phyloP scores from a whole-genome alignment of 2,888 invertebrate species.

The Cheilosia variabilis region DNA sequence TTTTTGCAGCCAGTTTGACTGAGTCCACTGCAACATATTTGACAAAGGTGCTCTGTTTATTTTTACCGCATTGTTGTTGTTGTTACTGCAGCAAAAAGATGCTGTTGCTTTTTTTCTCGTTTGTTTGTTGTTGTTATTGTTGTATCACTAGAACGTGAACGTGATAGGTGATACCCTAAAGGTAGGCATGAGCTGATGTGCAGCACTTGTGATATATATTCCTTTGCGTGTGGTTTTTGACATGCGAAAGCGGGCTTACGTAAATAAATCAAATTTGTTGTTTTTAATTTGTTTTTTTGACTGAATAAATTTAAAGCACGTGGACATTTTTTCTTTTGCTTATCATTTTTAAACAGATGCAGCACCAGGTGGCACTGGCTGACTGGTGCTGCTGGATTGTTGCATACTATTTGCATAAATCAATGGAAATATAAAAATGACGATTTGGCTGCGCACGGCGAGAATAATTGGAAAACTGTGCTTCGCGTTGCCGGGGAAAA shows the following conservation, averaged over 20 bases:
- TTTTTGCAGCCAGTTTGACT: slow-evolving; percentile 51
- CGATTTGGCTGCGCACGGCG: not conserved
- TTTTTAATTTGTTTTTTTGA: not conserved
- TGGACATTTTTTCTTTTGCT: not conserved
- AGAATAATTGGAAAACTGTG: not conserved
- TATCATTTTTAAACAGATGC: not conserved
- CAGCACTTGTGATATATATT: not conserved
- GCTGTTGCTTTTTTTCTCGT: not conserved
- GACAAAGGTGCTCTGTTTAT: slow-evolving; percentile 38
- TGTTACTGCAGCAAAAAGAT: not conserved
- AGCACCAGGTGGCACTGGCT: not conserved
- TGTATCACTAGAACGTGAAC: not conserved
- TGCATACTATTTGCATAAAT: slow-evolving; percentile 7
- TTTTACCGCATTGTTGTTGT: slow-evolving; percentile 34
- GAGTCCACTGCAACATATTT: slow-evolving; percentile 30
- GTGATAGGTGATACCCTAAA: not conserved
- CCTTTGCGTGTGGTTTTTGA: slow-evolving; percentile 10
- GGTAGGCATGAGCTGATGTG: not conserved
- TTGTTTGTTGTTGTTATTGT: not conserved
- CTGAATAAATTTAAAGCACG: slow-evolving; percentile 1
- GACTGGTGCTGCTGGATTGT: not conserved
- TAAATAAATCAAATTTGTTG: not conserved
- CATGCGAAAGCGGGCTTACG: not conserved
- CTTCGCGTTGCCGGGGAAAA: not conserved
- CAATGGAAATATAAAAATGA: not conserved